Base-by-base conservation (phyloP, 2,113 vertebrate species). In the Fukomys damarensis region DNA sequence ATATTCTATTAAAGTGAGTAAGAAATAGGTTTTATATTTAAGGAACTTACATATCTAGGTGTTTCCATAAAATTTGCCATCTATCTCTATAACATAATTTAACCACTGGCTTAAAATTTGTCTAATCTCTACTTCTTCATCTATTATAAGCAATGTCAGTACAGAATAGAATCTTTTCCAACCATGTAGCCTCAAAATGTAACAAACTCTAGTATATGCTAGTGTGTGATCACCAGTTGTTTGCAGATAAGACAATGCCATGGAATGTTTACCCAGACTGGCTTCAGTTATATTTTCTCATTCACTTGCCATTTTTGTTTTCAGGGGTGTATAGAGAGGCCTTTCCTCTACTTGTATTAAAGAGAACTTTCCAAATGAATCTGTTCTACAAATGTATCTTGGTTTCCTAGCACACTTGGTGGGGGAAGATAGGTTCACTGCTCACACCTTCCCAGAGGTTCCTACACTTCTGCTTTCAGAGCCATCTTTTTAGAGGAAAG, bases 221-320 rank as follows among this genome's bases (percentile, higher is more conserved):
- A 79, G 14, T 14, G 12, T 17, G 3, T 49, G 32, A 2, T 54
- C 35, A 59, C 46, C n/a, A 38, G 22, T 58, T 54, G 30, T 54
- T 72, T 65, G 1, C 41, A 91, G 24, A 65, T 2, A 2, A 87
- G 83, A 43, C 14, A 38, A 56, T 63, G 28, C 16, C 41, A 85
- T 43, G 32, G 56, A 59, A 93, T n/a, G 24, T 56, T 94, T 61
- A 52, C 61, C 32, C 19, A 13, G 24, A 77, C 26, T 95, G 24
- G 80, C 41, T 87, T 90, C 41, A 68, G 59, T 58, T 54, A 38
- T 54, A 16, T 87, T 97, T 94, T 82, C 38, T 85, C 85, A 84
- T 19, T 96, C 49, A 92, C 10, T 84, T 94, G 43, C 13, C n/a
- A 28, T 70, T 96, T 97, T 97, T 95, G 94, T 89, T 96, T 92